A percentile compares a stretch with the other conserved stretches of the same genome.
These are phyloP conservation scores for Drosophila melanocephala DNA, from an alignment of 2,888 invertebrate genomes.

Conservation along the genomic window DNA sequence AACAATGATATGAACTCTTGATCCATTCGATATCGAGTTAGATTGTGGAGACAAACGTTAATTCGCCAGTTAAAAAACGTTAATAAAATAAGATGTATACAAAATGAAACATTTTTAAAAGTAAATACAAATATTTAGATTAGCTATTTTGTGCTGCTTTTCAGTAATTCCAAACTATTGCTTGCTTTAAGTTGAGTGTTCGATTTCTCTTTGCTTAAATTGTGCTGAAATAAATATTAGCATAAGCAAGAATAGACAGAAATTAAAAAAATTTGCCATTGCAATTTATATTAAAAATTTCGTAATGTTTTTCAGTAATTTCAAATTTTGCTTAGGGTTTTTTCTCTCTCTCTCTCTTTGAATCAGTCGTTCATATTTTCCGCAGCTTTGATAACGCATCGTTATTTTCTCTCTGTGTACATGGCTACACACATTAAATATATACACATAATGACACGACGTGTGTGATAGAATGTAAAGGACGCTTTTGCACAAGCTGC, in stretches of 20 bases:
- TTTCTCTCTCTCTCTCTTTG: too few relatives aligned
- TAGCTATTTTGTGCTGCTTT: background rate
- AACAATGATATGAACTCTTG: background rate
- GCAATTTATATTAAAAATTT: too few relatives aligned
- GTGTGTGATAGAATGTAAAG: slow-evolving; percentile 31
- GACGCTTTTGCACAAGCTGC: slow-evolving; percentile 73
- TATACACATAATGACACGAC: background rate
- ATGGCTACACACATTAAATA: background rate
- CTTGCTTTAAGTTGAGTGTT: too few relatives aligned
- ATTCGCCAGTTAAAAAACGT: background rate
- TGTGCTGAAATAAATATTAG: background rate
- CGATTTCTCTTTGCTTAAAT: background rate
- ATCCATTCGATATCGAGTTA: background rate
- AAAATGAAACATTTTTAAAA: background rate
- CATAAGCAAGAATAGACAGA: background rate
- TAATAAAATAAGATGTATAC: background rate
- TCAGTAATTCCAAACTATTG: too few relatives aligned
- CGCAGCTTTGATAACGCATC: too few relatives aligned
- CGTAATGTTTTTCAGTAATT: too few relatives aligned
- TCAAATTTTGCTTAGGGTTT: too few relatives aligned
- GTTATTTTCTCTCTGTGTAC: background rate
- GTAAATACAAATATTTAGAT: background rate
- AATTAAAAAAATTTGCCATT: background rate
- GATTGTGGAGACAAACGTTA: background rate
- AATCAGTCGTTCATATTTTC: background rate